phyloP scores from a whole-genome alignment of 2,797 vertebrate genomes.

The Antrozous pallidus region DNA sequence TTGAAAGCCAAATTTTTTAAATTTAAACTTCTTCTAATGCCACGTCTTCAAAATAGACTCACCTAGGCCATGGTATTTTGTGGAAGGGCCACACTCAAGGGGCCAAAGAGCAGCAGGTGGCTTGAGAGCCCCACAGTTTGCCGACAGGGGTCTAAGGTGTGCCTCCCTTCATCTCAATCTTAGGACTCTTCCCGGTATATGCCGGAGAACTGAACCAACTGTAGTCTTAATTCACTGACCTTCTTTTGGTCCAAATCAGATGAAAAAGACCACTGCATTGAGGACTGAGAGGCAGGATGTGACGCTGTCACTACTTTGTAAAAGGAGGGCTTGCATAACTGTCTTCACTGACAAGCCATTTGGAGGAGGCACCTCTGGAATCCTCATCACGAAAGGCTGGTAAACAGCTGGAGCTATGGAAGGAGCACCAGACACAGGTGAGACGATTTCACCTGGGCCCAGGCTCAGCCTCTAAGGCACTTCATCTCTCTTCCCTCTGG shows the following conservation, averaged over 20 bases:
- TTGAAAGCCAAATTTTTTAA: too few species aligned
- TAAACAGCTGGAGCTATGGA: background rate
- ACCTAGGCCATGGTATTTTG: too few species aligned
- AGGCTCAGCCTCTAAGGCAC: background rate
- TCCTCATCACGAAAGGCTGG: background rate
- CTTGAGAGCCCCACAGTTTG: too few species aligned
- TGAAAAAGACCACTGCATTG: background rate
- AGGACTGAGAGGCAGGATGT: background rate
- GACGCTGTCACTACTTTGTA: background rate
- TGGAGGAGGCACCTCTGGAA: background rate
- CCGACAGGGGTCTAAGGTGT: too few species aligned
- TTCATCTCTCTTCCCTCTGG: background rate
- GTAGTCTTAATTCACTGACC: background rate
- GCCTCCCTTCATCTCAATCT: background rate
- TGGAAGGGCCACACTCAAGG: too few species aligned
- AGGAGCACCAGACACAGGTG: background rate
- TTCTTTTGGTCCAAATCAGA: background rate
- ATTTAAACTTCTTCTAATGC: too few species aligned
- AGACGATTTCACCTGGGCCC: background rate
- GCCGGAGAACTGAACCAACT: background rate
- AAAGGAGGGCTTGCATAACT: background rate
- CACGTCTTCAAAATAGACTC: too few species aligned
- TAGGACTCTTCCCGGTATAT: background rate
- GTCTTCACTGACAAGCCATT: background rate
- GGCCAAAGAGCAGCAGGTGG: too few species aligned